Percentiles rank a stretch among this genome's conserved stretches.
Evolutionary conservation across 2,797 vertebrate genomes (phyloP).

Genomic region (Smutsia temminckii): DNA sequence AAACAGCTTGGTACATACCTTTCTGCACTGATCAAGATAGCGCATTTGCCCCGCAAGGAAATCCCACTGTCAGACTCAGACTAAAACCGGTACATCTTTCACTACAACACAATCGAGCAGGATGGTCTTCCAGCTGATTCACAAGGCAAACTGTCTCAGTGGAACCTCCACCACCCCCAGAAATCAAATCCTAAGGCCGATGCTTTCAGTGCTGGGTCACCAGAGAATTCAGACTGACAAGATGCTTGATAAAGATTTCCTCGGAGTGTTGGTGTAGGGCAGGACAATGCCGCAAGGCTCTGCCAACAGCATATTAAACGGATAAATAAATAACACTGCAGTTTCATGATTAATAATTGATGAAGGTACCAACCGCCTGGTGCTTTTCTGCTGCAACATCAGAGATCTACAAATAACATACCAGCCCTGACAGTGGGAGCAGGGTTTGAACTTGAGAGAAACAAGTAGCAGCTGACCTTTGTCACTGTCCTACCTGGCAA

Average conservation of each 20-base stretch:
- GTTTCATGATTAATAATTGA: background rate
- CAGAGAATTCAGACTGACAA: background rate
- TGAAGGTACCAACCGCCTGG: background rate
- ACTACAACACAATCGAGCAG: accelerated
- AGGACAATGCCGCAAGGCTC: accelerated
- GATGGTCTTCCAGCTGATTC: accelerated
- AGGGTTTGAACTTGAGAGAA: background rate
- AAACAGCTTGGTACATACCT: accelerated
- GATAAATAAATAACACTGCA: background rate
- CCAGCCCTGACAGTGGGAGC: accelerated
- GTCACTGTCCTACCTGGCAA: accelerated
- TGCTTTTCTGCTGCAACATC: accelerated
- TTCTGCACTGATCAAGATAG: accelerated
- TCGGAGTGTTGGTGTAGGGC: accelerated
- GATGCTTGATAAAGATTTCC: background rate
- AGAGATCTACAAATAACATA: accelerated
- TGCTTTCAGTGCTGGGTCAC: accelerated
- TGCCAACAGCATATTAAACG: accelerated
- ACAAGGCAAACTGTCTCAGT: accelerated
- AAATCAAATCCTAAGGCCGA: background rate
- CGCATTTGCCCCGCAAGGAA: accelerated
- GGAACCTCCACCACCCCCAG: background rate
- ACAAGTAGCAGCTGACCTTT: accelerated
- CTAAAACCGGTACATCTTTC: accelerated
- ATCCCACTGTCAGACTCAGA: accelerated